Evolutionary conservation across 2,113 vertebrate species (phyloP).

Genomic region (Corydoras sp.): DNA sequence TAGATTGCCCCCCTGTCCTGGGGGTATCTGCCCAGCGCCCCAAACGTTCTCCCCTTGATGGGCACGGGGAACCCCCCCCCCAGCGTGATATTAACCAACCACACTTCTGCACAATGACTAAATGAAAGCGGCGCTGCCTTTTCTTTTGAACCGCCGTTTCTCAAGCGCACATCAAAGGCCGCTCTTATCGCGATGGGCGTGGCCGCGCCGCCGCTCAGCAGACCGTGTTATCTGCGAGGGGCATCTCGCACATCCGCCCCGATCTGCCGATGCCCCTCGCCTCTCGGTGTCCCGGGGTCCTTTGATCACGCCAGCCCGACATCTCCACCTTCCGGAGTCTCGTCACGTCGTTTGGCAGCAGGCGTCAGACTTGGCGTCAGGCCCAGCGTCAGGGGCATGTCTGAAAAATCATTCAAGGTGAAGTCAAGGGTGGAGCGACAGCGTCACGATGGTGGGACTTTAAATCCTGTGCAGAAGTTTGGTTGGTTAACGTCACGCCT

Average conservation of each 20-base stretch:
- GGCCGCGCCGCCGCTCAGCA: slow-evolving; percentile 31
- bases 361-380: slow-evolving; percentile 21
- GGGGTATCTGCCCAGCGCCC: no score
- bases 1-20: no score
- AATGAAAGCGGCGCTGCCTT: slow-evolving; percentile 5
- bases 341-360: slow-evolving; percentile 35
- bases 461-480: no score
- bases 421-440: background rate
- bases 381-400: no score
- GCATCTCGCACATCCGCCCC: slow-evolving; percentile 6
- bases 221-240: slow-evolving; percentile 12
- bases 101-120: no score
- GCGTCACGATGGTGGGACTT: no score
- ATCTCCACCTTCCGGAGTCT: slow-evolving; percentile 35
- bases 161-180: slow-evolving; percentile 29
- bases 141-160: slow-evolving; percentile 12
- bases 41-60: no score
- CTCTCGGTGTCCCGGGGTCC: background rate
- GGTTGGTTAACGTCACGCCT: no score
- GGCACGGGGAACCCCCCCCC: no score
- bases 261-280: background rate
- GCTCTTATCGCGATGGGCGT: slow-evolving; percentile 35
- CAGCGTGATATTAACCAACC: no score
- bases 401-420: slow-evolving; percentile 11
- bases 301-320: slow-evolving; percentile 25